A percentile compares a stretch with the other conserved stretches of the same genome.
phyloP scores from a whole-genome alignment of 2,797 vertebrate species.

The Varecia variegata region DNA sequence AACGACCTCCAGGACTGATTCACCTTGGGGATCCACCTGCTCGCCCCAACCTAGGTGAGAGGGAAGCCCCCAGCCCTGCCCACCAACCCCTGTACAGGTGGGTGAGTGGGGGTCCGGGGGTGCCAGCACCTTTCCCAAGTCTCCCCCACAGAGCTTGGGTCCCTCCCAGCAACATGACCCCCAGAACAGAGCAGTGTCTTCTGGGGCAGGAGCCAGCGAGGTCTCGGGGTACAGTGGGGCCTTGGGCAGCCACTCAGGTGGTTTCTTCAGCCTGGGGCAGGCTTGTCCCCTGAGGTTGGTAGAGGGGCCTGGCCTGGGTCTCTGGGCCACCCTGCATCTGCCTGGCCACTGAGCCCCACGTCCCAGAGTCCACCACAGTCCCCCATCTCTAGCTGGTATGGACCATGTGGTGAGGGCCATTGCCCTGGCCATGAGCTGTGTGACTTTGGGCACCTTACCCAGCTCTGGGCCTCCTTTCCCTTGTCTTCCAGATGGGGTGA shows the following conservation, averaged over 20 bases:
- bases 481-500: not conserved
- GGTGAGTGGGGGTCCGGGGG: not conserved
- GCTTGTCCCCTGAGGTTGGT: too few species aligned
- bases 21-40: too few species aligned
- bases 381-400: rapidly evolving
- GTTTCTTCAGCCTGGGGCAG: not conserved
- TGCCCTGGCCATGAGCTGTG: not conserved
- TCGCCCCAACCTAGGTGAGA: not conserved
- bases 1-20: rapidly evolving
- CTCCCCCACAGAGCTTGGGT: not conserved
- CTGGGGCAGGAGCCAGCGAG: not conserved
- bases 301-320: not conserved
- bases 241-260: rapidly evolving
- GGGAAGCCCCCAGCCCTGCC: not conserved
- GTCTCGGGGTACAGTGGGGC: rapidly evolving
- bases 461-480: not conserved
- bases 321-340: not conserved
- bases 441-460: rapidly evolving
- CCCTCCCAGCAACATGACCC: not conserved
- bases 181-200: rapidly evolving
- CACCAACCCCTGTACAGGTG: not conserved
- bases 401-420: not conserved
- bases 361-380: rapidly evolving
- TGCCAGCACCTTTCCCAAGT: rapidly evolving
- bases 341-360: rapidly evolving